Evolutionary conservation across 2,888 invertebrate species (phyloP), one percentile per base, ranked within the genome.

Genomic region (Epinotia bilunana): DNA sequence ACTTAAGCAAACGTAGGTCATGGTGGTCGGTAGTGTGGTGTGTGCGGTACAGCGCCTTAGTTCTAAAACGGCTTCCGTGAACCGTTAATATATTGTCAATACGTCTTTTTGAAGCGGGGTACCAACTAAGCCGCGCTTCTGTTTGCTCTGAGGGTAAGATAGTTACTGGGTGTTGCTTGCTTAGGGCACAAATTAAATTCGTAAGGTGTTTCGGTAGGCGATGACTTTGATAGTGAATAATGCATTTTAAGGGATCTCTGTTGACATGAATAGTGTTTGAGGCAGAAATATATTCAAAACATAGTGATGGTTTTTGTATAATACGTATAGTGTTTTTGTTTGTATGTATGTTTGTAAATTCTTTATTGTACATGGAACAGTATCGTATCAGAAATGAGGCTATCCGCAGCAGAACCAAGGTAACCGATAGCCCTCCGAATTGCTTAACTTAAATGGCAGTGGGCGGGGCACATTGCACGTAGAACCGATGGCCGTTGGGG

Each of bases 111-210:
- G 43, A 12, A 23, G 23, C 13, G 13, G 4, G 13, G 57, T 57
- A 18, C 16, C 33, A 5, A 20, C 65, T 60, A 60, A 67, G 53
- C 61, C 71, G 61, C 43, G 53, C 62, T 49, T 23, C 60, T 80
- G 80, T 80, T 78, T 78, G 78, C 77, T 78, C 76, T 79, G 79
- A 77, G 76, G 69, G 68, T 58, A 76, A 79, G 78, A 81, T 80
- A 78, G 78, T 80, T 79, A 80, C 79, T 79, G 71, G 77, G 74
- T 28, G 53, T 61, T 68, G 67, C 23, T 62, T 75, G 68, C 18
- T 73, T 73, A 69, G 73, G 73, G 43, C 62, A 2, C 23, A 69
- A 73, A 73, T 73, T 73, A 73, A 73, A 73, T 73, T 68, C 57
- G 16, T 62, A 20, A 55, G 55, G 62, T 73, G 61, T 67, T 73